Evolutionary conservation across 2,888 invertebrate genomes (phyloP), one percentile per base, ranked within the genome.

Genomic region (Aspidiotus rigidus): DNA sequence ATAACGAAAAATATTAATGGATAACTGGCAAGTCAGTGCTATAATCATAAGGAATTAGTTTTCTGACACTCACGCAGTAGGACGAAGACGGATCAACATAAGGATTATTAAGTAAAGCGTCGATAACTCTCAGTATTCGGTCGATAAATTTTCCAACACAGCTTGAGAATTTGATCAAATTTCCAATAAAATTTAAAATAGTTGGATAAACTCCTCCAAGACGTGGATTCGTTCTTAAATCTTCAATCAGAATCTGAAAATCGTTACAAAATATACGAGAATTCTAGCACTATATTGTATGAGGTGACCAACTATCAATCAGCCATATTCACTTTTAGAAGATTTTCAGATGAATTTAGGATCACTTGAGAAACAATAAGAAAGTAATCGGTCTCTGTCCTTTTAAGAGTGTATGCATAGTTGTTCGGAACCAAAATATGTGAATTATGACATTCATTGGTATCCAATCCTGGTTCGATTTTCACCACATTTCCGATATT

Each of bases 201-300:
- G 66, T 41, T 57, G 42, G 11, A 16, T 42, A 57, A 17, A 66
- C 66, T 44, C 42, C 57, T 41, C 66, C 66, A 17, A 66, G 28
- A 44, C 66, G 66, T 13, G 66, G 66, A 59, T 66, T 66, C 2
- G 11, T 66, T 66, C 28, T 66, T 17, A 66, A n/a, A 55, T 66
- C 66, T 42, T 66, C 66, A 5, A 66, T 7, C 5, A 41, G 44
- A 8, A 66, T 11, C 66, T 66, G 16, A 7, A 56, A 57, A 66
- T 55, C 5, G 28, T 28, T 28, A 5, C 1, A 28, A 28, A 28
- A 28, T 28, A 28, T 28, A 28, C 5, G 5, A 28, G 5, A 28
- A 11, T 28, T 60, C 9, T 13, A 7, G 5, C 13, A 9, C 28
- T 2, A 28, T 28, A n/a, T n/a, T n/a, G n/a, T n/a, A n/a, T n/a